Base-by-base conservation (phyloP, 2,888 invertebrate species). In the Platycheirus albimanus region DNA sequence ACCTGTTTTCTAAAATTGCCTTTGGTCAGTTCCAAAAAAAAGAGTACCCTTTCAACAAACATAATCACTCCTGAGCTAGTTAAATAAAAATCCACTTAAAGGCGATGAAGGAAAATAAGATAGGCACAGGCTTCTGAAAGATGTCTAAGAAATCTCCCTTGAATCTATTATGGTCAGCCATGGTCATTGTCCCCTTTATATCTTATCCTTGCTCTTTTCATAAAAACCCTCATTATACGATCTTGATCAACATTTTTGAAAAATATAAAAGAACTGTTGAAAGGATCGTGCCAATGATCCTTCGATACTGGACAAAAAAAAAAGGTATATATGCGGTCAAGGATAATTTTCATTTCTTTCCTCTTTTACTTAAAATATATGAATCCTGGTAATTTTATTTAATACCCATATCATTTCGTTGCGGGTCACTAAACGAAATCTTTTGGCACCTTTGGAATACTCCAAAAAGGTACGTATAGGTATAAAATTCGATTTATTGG, bases 401-500 rank as follows among this genome's bases (percentile, higher is more conserved):
- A 81, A 76, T 76, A 71, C 71, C 67, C 51, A 63, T 72, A 67
- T 77, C 77, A 76, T 75, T 70, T 51, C 76, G 80, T 80, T 75
- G n/a, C 76, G 80, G 80, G 80, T 80, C 80, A 80, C 49, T 80
- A 69, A 70, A 20, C 75, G 64, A 41, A 76, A 28, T 69, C 56
- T 17, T 58, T 30, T 30, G 38, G 30, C 61, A 61, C 61, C 43
- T 45, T 61, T 61, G 54, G 19, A 13, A 54, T 17, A 17, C 30
- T 33, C 30, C 38, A 20, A 24, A 41, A 24, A 43, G 24, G 24
- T 56, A 19, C 30, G n/a, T n/a, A n/a, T n/a, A n/a, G n/a, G n/a
- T 33, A 43, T 15, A 24, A 10, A 51, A 51, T 15, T 43, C 7
- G 2, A 33, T 36, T 47, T 47, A 15, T 54, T 10, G 38, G n/a